These are phyloP conservation scores for Aphrophora alni DNA, from an alignment of 2,888 invertebrate species.

Conservation along the genomic window DNA sequence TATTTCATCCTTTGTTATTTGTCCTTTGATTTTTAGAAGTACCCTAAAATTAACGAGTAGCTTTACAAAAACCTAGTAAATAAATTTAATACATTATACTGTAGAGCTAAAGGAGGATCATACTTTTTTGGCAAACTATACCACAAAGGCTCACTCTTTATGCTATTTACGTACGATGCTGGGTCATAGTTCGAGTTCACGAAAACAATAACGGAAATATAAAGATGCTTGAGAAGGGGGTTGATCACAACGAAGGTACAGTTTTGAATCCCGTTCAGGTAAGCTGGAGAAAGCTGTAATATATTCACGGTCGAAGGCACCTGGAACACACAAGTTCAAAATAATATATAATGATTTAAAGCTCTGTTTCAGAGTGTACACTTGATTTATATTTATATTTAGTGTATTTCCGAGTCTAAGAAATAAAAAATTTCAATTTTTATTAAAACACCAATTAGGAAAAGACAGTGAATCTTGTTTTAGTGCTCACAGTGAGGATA, in stretches of 20 bases:
- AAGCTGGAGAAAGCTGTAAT: constrained; percentile 78
- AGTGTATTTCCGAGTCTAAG: too few relatives aligned
- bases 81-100: neutral
- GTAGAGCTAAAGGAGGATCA: neutral
- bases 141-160: neutral
- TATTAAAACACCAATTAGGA: too few relatives aligned
- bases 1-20: too few relatives aligned
- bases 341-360: neutral
- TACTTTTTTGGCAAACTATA: neutral
- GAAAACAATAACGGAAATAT: constrained; percentile 88
- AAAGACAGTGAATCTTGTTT: too few relatives aligned
- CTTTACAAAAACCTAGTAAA: neutral
- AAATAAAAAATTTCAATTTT: too few relatives aligned
- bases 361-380: too few relatives aligned
- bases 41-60: neutral
- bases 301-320: constrained; percentile 91
- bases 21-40: too few relatives aligned
- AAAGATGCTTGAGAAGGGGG: constrained; percentile 80
- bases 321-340: constrained; percentile 56
- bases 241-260: constrained; percentile 76
- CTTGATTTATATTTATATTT: constrained; percentile 20
- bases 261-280: constrained; percentile 70
- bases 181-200: constrained; percentile 49
- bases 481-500: too few relatives aligned
- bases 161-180: neutral